These are phyloP conservation scores for Paramormyrops kingsleyae DNA, from an alignment of 2,113 vertebrate genomes.

Conservation along the genomic window DNA sequence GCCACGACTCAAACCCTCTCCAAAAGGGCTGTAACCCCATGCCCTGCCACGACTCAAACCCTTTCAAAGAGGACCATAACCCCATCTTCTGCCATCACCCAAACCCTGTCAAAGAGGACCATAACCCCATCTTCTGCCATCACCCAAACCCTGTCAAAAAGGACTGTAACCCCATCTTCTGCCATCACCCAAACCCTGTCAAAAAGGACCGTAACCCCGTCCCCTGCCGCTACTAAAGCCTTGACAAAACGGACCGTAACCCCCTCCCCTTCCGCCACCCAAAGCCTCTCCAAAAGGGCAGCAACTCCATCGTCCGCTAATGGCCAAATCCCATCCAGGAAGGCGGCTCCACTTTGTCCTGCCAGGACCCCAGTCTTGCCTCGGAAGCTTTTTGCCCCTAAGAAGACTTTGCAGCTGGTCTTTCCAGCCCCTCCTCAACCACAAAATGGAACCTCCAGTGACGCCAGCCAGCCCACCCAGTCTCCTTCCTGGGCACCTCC, in stretches of 20 bases:
- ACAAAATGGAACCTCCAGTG: slow-evolving; percentile 18
- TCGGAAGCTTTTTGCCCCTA: slow-evolving; percentile 8
- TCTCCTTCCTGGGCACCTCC: neutral
- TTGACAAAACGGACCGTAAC: slow-evolving; percentile 48
- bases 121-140: neutral
- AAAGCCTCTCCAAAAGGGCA: slow-evolving; percentile 45
- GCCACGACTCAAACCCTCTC: neutral
- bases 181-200: neutral
- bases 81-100: neutral
- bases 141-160: accelerated
- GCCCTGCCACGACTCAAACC: neutral
- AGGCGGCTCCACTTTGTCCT: slow-evolving; percentile 31
- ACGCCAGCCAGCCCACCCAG: neutral
- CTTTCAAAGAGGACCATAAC: neutral
- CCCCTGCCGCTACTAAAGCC: slow-evolving; percentile 15
- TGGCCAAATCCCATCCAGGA: slow-evolving; percentile 46
- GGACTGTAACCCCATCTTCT: neutral
- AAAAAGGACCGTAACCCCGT: neutral
- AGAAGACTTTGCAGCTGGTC: slow-evolving; percentile 18
- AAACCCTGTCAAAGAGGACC: neutral
- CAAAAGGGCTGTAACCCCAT: neutral
- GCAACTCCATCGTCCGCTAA: slow-evolving; percentile 44
- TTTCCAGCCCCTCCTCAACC: slow-evolving; percentile 20
- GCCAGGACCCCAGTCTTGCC: neutral
- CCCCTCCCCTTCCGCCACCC: slow-evolving; percentile 35